These are phyloP conservation scores for Pachydiplax longipennis DNA, from an alignment of 2,888 invertebrate genomes.

Conservation along the genomic window DNA sequence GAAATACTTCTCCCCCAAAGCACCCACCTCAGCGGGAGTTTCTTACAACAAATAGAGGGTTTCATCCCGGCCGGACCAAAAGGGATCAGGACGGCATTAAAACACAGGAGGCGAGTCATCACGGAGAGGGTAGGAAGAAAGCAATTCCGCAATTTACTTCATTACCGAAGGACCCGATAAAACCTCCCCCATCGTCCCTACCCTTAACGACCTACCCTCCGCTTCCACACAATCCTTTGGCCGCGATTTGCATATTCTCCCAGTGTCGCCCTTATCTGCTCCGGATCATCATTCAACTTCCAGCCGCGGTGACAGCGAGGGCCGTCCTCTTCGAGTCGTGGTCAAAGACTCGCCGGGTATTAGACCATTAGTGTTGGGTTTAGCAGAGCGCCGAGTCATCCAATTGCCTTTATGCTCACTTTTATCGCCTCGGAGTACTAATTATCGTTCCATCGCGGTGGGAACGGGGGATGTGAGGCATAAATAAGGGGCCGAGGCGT, in stretches of 20 bases:
- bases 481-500: neutral
- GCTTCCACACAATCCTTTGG: neutral
- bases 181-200: slow-evolving; percentile 5
- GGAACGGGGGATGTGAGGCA: neutral
- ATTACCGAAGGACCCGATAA: neutral
- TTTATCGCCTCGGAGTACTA: neutral
- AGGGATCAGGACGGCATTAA: slow-evolving; percentile 2
- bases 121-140: neutral
- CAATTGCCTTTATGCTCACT: neutral
- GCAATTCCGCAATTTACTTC: slow-evolving; percentile 38
- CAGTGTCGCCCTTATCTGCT: neutral
- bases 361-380: neutral
- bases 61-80: neutral
- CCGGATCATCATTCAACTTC: neutral
- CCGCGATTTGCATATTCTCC: slow-evolving; percentile 35
- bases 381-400: neutral
- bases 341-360: neutral
- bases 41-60: slow-evolving; percentile 14
- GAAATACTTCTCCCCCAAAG: neutral
- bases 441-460: neutral
- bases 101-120: neutral
- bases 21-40: neutral
- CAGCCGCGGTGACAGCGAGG: neutral
- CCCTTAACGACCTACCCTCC: neutral
- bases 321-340: neutral